A percentile compares a stretch with the other conserved stretches of the same genome.
Evolutionary conservation across 2,888 invertebrate genomes (phyloP).

Genomic region (Sphinx pinastri): DNA sequence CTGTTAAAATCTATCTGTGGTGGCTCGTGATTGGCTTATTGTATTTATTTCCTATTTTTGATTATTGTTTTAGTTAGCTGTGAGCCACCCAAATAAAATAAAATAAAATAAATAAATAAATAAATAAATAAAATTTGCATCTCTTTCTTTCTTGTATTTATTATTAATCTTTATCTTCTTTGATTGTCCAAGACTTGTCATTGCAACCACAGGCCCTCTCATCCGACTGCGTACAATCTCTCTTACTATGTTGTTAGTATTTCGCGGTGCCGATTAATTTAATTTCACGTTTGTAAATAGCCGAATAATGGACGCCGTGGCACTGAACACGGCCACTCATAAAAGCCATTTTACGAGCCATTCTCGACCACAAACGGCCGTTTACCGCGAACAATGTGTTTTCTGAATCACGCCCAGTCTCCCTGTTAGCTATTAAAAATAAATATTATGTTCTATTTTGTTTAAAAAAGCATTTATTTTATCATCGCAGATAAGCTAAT

Average conservation of each 20-base stretch:
- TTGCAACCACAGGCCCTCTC: too few relatives aligned
- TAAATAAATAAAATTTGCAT: too few relatives aligned
- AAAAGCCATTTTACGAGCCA: conserved; percentile 74
- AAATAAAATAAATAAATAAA: too few relatives aligned
- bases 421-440: conserved; percentile 50
- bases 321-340: conserved; percentile 67
- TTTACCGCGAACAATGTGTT: conserved; percentile 63
- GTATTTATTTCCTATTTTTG: too few relatives aligned
- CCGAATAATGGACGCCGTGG: conserved; percentile 63
- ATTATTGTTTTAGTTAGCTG: too few relatives aligned
- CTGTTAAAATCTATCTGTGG: too few relatives aligned
- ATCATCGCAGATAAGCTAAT: conserved; percentile 24
- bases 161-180: neutral
- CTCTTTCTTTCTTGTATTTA: too few relatives aligned
- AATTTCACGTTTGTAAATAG: conserved; percentile 64
- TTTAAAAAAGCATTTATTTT: conserved; percentile 24
- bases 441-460: conserved; percentile 47
- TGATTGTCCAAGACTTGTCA: too few relatives aligned
- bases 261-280: conserved; percentile 57
- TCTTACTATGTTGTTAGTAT: neutral
- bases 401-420: conserved; percentile 51
- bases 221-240: neutral
- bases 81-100: too few relatives aligned
- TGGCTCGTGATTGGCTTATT: too few relatives aligned
- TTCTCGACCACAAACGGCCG: conserved; percentile 68